Conservation (phyloP, 1,140 invertebrate species). For the Cotesia vestalis region DNA sequence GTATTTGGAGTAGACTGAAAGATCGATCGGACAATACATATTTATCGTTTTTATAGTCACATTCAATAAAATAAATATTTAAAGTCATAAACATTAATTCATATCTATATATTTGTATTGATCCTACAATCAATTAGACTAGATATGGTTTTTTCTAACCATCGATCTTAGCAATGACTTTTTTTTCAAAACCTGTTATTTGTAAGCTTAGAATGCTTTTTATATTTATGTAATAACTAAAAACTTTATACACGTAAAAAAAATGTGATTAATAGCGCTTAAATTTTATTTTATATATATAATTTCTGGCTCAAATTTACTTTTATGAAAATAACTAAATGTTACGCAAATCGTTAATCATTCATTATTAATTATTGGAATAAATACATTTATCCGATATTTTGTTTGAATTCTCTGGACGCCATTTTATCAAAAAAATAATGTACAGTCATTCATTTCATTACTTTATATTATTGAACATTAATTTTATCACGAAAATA, state of each 20-base stretch:
- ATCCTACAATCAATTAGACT: background rate
- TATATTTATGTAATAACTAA: background rate
- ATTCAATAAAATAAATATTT: conserved; percentile 3
- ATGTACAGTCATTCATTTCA: conserved; percentile 64
- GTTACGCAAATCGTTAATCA: background rate
- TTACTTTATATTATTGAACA: conserved; percentile 55
- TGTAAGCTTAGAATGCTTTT: conserved; percentile 21
- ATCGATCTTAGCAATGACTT: conserved; percentile 19
- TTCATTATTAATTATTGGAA: conserved; percentile 20
- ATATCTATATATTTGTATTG: background rate
- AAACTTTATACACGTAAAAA: background rate
- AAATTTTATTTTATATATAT: conserved; percentile 23
- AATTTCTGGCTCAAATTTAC: conserved; percentile 7
- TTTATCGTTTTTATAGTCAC: conserved; percentile 11
- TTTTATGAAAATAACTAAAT: background rate
- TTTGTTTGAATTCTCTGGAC: conserved; percentile 10
- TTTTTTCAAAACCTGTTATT: conserved; percentile 32
- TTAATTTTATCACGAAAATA: conserved; percentile 43
- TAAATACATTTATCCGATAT: background rate
- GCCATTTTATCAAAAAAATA: conserved; percentile 11
- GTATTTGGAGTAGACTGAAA: conserved; percentile 38
- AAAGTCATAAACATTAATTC: background rate
- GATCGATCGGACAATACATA: conserved; percentile 31
- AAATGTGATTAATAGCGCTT: background rate
- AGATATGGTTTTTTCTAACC: conserved; percentile 6